Percentiles rank a stretch among this genome's conserved stretches.
Conservation (phyloP, 2,888 invertebrate species). For the Cryptophagus acutangulus region DNA sequence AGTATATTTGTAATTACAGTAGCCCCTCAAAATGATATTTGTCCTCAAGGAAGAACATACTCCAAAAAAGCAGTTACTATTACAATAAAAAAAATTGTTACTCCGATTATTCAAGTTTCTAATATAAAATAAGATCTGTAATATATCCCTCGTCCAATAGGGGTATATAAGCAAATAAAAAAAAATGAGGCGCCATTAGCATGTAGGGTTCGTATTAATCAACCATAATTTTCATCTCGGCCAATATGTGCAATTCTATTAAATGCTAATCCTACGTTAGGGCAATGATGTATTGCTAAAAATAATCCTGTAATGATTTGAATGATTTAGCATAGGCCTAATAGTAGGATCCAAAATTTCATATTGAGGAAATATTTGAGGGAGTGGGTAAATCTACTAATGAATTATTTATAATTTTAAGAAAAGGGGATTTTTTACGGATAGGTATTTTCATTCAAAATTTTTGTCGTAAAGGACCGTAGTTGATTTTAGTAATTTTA, state of each 20-base stretch:
- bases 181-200: slow-evolving; percentile 70
- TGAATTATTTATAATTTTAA: slow-evolving; percentile 57
- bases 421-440: slow-evolving; percentile 49
- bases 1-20: slow-evolving; percentile 64
- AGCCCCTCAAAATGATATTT: slow-evolving; percentile 78
- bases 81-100: slow-evolving; percentile 60
- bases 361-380: slow-evolving; percentile 58
- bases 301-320: slow-evolving; percentile 67
- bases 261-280: slow-evolving; percentile 61
- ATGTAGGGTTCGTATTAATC: slow-evolving; percentile 61
- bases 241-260: slow-evolving; percentile 63
- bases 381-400: slow-evolving; percentile 59
- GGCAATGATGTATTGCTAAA: slow-evolving; percentile 64
- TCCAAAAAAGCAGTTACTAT: slow-evolving; percentile 74
- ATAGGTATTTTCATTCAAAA: slow-evolving; percentile 51
- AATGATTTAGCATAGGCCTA: slow-evolving; percentile 58
- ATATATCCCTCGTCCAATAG: slow-evolving; percentile 63
- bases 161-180: slow-evolving; percentile 65
- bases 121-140: slow-evolving; percentile 48
- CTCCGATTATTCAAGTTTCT: slow-evolving; percentile 61
- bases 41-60: slow-evolving; percentile 72
- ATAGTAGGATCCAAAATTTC: slow-evolving; percentile 67
- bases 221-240: slow-evolving; percentile 66
- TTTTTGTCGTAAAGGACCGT: slow-evolving; percentile 52
- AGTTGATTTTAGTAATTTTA: slow-evolving; percentile 56